phyloP scores from a whole-genome alignment of 2,113 vertebrate species.

The Mormyrus iriodes region DNA sequence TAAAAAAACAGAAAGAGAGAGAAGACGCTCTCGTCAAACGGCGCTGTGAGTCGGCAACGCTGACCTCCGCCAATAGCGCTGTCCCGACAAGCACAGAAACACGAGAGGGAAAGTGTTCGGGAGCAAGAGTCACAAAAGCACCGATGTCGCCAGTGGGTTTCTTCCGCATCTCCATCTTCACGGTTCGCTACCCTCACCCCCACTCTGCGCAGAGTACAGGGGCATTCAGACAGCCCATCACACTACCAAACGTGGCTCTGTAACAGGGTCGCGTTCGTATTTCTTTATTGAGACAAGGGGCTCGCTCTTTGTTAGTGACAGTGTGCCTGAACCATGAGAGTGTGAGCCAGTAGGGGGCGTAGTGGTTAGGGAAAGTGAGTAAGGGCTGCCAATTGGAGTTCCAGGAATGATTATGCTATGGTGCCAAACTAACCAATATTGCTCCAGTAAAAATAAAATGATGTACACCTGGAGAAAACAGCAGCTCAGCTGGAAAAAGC shows the following conservation, averaged over 20 bases:
- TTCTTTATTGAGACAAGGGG: background rate
- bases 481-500: background rate
- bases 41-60: background rate
- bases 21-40: background rate
- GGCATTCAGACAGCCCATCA: background rate
- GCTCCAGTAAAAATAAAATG: background rate
- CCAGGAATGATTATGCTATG: background rate
- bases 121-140: background rate
- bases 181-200: background rate
- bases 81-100: slow-evolving; percentile 8
- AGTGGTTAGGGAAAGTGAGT: background rate
- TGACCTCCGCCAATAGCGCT: background rate
- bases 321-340: background rate
- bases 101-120: background rate
- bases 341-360: background rate
- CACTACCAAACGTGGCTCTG: background rate
- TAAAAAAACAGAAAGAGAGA: background rate
- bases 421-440: background rate
- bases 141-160: background rate
- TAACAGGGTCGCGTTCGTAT: background rate
- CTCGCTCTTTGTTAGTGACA: background rate
- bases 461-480: background rate
- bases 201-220: background rate
- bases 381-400: background rate
- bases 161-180: background rate